phyloP scores from a whole-genome alignment of 2,113 vertebrate genomes.

The Cyprinus carpio region DNA sequence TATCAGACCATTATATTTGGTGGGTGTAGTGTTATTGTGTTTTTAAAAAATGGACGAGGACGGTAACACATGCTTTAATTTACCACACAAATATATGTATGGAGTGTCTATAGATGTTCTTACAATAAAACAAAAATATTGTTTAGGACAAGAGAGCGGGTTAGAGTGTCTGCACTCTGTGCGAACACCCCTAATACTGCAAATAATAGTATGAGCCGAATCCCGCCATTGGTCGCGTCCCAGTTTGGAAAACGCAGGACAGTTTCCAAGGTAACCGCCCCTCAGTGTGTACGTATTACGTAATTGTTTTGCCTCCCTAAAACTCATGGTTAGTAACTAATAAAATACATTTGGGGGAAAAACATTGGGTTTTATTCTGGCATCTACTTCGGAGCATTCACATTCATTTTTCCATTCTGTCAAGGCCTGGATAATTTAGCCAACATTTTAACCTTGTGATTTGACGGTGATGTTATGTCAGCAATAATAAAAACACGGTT shows the following conservation, averaged over 20 bases:
- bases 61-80: background rate
- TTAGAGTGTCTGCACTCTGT: background rate
- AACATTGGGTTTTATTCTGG: background rate
- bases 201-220: constrained; percentile 52
- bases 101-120: background rate
- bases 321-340: background rate
- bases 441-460: background rate
- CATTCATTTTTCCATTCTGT: background rate
- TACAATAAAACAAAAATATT: background rate
- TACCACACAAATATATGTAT: background rate
- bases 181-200: constrained; percentile 37
- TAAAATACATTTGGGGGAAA: background rate
- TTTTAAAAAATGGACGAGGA: background rate
- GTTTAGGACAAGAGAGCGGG: background rate
- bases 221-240: constrained; percentile 58
- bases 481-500: background rate
- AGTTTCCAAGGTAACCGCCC: constrained; percentile 50
- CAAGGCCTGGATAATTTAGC: no score
- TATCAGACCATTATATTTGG: background rate
- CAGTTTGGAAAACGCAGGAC: constrained; percentile 58
- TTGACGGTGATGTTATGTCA: background rate
- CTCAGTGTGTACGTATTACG: background rate
- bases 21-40: background rate
- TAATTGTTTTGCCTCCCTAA: background rate
- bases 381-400: background rate